phyloP scores from a whole-genome alignment of 2,113 vertebrate species.

The Crocuta crocuta region DNA sequence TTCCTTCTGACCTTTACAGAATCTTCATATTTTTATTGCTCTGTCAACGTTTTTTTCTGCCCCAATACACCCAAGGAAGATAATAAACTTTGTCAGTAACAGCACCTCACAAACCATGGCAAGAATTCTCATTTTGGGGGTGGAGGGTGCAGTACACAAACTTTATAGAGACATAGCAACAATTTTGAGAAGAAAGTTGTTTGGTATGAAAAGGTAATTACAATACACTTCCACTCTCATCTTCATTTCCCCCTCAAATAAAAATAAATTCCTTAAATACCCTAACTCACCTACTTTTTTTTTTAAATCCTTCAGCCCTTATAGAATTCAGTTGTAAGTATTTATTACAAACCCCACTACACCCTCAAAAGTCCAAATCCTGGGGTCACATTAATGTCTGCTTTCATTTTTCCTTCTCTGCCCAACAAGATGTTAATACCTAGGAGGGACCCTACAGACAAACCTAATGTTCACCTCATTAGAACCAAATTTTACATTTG shows the following conservation, averaged over 20 bases:
- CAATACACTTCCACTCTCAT: not conserved
- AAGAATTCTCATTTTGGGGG: not conserved
- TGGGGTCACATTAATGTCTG: not conserved
- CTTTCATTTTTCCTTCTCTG: not conserved
- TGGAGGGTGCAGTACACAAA: not conserved
- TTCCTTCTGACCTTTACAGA: slow-evolving; percentile 23
- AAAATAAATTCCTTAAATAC: not conserved
- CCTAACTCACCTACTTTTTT: not conserved
- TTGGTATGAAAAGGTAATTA: not conserved
- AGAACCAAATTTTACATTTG: slow-evolving; percentile 1
- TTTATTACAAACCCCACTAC: not conserved
- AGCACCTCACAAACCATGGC: not conserved
- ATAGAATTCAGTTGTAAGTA: not conserved
- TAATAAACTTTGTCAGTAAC: not conserved
- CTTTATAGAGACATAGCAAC: not conserved
- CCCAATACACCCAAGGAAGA: slow-evolving; percentile 2
- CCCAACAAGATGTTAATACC: not conserved
- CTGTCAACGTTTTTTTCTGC: not conserved
- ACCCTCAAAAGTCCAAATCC: not conserved
- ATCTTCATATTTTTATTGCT: slow-evolving; percentile 19
- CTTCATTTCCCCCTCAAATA: not conserved
- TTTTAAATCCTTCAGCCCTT: not conserved
- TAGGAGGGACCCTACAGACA: not conserved
- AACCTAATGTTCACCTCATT: not conserved
- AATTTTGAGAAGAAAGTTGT: not conserved